Evolutionary conservation across 2,888 invertebrate genomes (phyloP).

Genomic region (Drosophila quasianomalipes): DNA sequence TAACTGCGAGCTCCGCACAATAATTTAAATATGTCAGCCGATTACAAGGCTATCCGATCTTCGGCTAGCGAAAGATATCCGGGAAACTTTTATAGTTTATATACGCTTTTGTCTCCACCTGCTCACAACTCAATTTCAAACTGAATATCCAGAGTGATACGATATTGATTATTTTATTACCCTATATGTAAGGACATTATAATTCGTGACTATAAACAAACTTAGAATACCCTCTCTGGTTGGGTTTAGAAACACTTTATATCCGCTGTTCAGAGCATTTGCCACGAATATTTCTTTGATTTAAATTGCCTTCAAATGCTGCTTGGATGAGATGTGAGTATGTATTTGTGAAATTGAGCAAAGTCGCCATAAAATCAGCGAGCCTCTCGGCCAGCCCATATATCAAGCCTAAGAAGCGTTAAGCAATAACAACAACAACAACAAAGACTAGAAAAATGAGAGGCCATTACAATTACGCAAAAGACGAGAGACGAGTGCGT

Average conservation of each 20-base stretch:
- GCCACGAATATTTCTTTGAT: neutral
- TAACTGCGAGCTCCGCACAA: neutral
- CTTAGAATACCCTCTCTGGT: too few species aligned
- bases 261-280: neutral
- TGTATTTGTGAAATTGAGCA: conserved; percentile 21
- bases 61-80: neutral
- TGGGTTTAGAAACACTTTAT: neutral
- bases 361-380: conserved; percentile 16
- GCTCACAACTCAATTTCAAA: neutral
- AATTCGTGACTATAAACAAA: neutral
- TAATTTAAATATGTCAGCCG: neutral
- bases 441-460: conserved; percentile 19
- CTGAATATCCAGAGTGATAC: neutral
- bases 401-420: conserved; percentile 55
- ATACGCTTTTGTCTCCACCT: neutral
- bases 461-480: conserved; percentile 49
- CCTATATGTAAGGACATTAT: neutral
- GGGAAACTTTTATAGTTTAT: neutral
- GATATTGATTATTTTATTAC: neutral
- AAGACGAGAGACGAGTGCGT: conserved; percentile 29
- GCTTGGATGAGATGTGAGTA: neutral
- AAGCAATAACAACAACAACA: conserved; percentile 26
- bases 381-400: conserved; percentile 31
- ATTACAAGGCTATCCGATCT: neutral
- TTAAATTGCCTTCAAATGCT: neutral